Evolutionary conservation across 2,113 vertebrate species (phyloP).

Genomic region (Lophius piscatorius): DNA sequence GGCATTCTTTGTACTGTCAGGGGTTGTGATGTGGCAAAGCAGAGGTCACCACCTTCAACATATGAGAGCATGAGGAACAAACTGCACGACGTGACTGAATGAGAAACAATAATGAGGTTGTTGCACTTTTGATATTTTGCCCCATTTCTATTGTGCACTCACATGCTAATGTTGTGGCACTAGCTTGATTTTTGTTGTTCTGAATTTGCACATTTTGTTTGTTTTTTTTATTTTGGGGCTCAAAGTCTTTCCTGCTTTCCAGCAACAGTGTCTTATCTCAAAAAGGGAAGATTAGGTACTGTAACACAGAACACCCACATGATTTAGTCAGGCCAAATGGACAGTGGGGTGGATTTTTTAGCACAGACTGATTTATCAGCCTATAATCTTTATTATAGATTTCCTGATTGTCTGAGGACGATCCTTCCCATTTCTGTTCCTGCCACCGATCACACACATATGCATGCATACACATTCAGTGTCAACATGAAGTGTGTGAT

Average conservation of each 20-base stretch:
- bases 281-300: slow-evolving; percentile 45
- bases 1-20: slow-evolving; percentile 37
- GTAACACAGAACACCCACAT: slow-evolving; percentile 12
- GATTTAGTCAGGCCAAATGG: slow-evolving; percentile 56
- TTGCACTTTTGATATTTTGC: slow-evolving; percentile 46
- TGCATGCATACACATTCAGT: slow-evolving; percentile 24
- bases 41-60: slow-evolving; percentile 24
- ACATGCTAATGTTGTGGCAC: slow-evolving; percentile 23
- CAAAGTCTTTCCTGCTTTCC: slow-evolving; percentile 44
- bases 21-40: slow-evolving; percentile 70
- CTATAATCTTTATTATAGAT: background rate
- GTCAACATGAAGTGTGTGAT: slow-evolving; percentile 23
- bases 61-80: slow-evolving; percentile 32
- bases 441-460: background rate
- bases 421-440: slow-evolving; percentile 15
- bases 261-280: slow-evolving; percentile 51
- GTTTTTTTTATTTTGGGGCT: slow-evolving; percentile 1
- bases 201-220: slow-evolving; percentile 51
- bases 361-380: background rate
- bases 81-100: slow-evolving; percentile 35
- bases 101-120: slow-evolving; percentile 14
- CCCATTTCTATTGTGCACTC: slow-evolving; percentile 24
- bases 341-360: slow-evolving; percentile 8
- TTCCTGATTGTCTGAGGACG: background rate
- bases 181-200: slow-evolving; percentile 34